Evolutionary conservation across 2,113 vertebrate species (phyloP).

Genomic region (Euleptes europaea): DNA sequence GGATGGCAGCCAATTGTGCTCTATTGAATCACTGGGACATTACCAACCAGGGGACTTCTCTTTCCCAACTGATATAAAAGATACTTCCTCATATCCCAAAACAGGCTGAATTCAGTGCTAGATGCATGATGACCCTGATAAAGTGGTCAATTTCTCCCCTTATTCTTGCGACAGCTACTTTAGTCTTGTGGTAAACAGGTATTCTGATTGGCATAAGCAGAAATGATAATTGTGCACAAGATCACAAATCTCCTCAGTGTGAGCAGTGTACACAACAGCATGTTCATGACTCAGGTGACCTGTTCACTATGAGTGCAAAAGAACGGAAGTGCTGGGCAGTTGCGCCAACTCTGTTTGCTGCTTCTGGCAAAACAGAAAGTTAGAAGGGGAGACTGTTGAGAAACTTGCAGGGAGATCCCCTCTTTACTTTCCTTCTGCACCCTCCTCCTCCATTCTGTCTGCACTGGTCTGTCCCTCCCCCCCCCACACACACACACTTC

Average conservation of each 20-base stretch:
- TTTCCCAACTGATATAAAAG: background rate
- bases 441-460: too few species aligned
- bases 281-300: background rate
- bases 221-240: background rate
- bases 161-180: background rate
- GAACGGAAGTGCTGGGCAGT: background rate
- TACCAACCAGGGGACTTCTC: too few species aligned
- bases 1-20: background rate
- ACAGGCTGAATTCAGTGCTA: background rate
- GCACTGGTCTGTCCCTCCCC: too few species aligned
- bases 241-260: background rate
- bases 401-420: too few species aligned
- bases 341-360: background rate
- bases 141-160: background rate
- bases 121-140: background rate
- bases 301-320: background rate
- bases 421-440: too few species aligned
- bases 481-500: too few species aligned
- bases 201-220: background rate
- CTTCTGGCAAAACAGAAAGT: background rate
- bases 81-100: background rate
- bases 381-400: background rate
- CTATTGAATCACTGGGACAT: background rate
- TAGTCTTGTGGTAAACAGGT: background rate
- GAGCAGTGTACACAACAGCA: background rate